Evolutionary conservation across 53 echinoderm and acorn worm genomes (phyloP).

Genomic region (Holothuria scabra): DNA sequence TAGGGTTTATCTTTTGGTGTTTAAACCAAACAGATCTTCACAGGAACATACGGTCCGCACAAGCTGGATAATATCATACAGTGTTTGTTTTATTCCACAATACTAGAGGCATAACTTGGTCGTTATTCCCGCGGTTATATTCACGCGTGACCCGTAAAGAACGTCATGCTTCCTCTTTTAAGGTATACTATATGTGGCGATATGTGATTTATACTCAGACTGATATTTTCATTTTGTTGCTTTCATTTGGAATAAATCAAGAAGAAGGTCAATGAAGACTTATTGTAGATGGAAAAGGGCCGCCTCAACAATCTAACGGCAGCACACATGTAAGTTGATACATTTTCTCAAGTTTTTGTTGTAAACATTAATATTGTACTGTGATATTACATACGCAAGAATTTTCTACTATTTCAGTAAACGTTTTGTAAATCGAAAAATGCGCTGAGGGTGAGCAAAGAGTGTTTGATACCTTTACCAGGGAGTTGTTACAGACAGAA

Average conservation of each 20-base stretch:
- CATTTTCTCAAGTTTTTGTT: neutral
- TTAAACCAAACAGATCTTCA: conserved; percentile 26
- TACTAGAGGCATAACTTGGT: neutral
- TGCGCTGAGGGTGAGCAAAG: no score
- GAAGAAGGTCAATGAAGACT: conserved; percentile 31
- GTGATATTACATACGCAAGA: no score
- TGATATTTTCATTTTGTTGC: neutral
- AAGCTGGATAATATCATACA: conserved; percentile 1
- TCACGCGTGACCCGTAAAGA: neutral
- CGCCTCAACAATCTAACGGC: conserved; percentile 26
- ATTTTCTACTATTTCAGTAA: no score
- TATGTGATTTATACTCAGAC: conserved; percentile 1
- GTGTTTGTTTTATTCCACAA: conserved; percentile 17
- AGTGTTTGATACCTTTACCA: no score
- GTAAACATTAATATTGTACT: no score
- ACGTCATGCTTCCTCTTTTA: no score
- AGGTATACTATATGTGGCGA: neutral
- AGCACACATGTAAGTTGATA: conserved; percentile 26
- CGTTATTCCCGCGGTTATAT: conserved; percentile 13
- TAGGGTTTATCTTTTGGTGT: conserved; percentile 24
- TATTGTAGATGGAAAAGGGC: conserved; percentile 41
- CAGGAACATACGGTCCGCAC: neutral
- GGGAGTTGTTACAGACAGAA: no score
- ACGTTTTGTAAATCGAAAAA: no score
- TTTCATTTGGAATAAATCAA: conserved; percentile 17